Evolutionary conservation across 2,888 invertebrate genomes (phyloP).

Genomic region (Melanostoma scalare): DNA sequence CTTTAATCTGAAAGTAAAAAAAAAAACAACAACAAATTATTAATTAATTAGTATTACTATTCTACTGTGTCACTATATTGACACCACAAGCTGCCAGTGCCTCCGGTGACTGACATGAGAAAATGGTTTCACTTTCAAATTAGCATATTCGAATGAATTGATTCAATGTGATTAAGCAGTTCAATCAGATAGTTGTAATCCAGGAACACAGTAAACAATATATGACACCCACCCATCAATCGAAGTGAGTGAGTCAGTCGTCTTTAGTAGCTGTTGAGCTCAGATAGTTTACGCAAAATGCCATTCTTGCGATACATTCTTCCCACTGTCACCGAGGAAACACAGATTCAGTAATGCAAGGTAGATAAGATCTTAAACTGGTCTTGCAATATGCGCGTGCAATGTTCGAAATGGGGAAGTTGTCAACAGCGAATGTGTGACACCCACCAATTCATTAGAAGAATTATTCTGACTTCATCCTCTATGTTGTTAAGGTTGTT

Average conservation of each 20-base stretch:
- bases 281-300: slow-evolving; percentile 68
- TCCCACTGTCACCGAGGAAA: slow-evolving; percentile 55
- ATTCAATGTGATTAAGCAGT: slow-evolving; percentile 34
- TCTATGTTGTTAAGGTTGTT: neutral
- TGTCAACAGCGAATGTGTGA: slow-evolving; percentile 42
- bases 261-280: slow-evolving; percentile 23
- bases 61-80: slow-evolving; percentile 54
- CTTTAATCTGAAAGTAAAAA: slow-evolving; percentile 17
- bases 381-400: slow-evolving; percentile 41
- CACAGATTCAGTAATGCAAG: slow-evolving; percentile 55
- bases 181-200: slow-evolving; percentile 32
- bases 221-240: slow-evolving; percentile 53
- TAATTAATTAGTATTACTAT: slow-evolving; percentile 59
- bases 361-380: slow-evolving; percentile 61
- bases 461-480: slow-evolving; percentile 43
- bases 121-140: slow-evolving; percentile 68
- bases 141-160: slow-evolving; percentile 31
- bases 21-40: slow-evolving; percentile 33
- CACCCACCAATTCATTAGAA: slow-evolving; percentile 50
- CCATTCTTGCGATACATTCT: slow-evolving; percentile 56
- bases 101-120: slow-evolving; percentile 53
- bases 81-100: slow-evolving; percentile 33
- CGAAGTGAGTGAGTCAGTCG: slow-evolving; percentile 38
- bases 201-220: slow-evolving; percentile 10
- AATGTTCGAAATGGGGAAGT: slow-evolving; percentile 54